phyloP scores from a whole-genome alignment of 2,797 vertebrate species.

The Myoxocephalus aenaeus region DNA sequence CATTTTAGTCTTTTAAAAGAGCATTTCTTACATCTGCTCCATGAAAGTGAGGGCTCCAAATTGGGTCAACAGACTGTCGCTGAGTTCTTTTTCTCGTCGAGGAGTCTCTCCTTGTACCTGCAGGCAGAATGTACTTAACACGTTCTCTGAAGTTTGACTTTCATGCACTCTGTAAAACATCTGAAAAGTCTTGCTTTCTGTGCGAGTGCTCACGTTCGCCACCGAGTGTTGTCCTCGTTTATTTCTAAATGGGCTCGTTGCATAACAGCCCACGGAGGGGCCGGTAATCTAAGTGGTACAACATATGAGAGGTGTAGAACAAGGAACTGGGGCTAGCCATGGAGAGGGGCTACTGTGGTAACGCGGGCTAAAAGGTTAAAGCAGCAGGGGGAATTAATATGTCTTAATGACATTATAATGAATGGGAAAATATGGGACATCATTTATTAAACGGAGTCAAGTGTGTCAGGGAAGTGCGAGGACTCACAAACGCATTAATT shows the following conservation, averaged over 20 bases:
- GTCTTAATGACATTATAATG: conserved; percentile 88
- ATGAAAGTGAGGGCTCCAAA: conserved; percentile 56
- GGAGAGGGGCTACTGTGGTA: conserved; percentile 67
- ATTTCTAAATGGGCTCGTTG: conserved; percentile 72
- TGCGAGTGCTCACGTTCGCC: conserved; percentile 22
- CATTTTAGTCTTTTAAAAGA: conserved; percentile 53
- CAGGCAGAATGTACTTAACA: conserved; percentile 65
- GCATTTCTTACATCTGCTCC: conserved; percentile 54
- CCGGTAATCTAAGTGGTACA: conserved; percentile 72
- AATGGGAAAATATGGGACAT: conserved; percentile 85
- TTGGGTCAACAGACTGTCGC: conserved; percentile 70
- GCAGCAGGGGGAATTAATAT: conserved; percentile 84
- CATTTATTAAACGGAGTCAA: conserved; percentile 87
- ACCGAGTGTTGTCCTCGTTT: conserved; percentile 69
- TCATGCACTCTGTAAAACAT: conserved; percentile 58
- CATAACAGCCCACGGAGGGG: conserved; percentile 66
- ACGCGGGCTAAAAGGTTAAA: conserved; percentile 83
- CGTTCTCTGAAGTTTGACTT: conserved; percentile 75
- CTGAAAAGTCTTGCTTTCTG: conserved; percentile 47
- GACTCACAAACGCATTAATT: conserved; percentile 84
- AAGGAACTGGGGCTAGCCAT: conserved; percentile 66
- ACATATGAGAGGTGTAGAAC: conserved; percentile 70
- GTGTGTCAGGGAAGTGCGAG: conserved; percentile 82
- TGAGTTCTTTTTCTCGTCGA: conserved; percentile 39
- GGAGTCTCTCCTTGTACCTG: conserved; percentile 70